Evolutionary conservation across 2,797 vertebrate genomes (phyloP).

Genomic region (Myotis pilosus): DNA sequence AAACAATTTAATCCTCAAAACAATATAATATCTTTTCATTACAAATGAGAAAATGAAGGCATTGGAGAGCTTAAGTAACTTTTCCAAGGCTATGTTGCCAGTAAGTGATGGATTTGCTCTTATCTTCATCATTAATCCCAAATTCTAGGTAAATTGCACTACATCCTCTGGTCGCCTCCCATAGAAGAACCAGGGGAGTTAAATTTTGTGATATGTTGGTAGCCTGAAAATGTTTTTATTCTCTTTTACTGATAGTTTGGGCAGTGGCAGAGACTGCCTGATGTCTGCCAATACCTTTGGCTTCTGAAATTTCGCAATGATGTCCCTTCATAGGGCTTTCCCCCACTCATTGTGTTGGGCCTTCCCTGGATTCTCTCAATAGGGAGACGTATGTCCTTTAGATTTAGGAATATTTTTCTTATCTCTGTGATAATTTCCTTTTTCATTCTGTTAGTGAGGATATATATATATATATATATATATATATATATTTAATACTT

Average conservation of each 20-base stretch:
- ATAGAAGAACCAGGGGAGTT: neutral
- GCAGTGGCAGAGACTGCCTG: neutral
- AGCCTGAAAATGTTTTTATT: neutral
- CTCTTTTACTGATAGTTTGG: neutral
- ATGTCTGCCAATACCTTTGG: neutral
- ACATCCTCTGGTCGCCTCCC: neutral
- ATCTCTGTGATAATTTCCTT: neutral
- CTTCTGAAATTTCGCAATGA: neutral
- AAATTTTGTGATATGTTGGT: neutral
- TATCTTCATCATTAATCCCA: neutral
- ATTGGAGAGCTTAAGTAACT: neutral
- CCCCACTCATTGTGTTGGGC: neutral
- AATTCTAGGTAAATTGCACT: neutral
- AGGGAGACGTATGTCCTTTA: neutral
- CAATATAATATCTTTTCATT: constrained; percentile 11
- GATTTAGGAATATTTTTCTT: neutral
- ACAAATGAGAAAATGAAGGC: neutral
- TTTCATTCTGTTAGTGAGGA: neutral
- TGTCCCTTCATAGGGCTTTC: neutral
- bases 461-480: neutral
- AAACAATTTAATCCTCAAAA: neutral
- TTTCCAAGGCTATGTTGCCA: neutral
- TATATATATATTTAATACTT: neutral
- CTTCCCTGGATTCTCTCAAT: neutral
- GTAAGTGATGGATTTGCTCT: neutral